Base-by-base conservation (phyloP, 1,140 invertebrate species). In the Bombyx mandarina region DNA sequence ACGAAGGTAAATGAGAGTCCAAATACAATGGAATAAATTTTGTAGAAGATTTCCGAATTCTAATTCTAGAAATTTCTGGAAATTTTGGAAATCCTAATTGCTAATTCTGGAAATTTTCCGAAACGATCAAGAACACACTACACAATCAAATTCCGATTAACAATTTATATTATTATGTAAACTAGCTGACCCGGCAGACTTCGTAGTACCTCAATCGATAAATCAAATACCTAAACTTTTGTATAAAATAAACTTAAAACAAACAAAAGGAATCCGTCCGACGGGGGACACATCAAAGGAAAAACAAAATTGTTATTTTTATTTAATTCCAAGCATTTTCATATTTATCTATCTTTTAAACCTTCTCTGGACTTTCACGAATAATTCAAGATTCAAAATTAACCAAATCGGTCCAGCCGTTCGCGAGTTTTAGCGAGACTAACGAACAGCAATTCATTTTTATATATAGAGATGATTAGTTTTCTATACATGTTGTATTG, bases 1-100 rank as follows among this genome's bases (percentile, higher is more conserved):
- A 95, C 88, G 96, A 98, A 97, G 94, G 94, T 95, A 93, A 89
- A 75, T 65, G 12, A 45, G 12, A n/a, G 10, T 48, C 26, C 51
- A 52, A 35, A 35, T 4, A 35, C 9, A 26, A 22, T 35, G 10
- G 35, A 52, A 52, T 35, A 35, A 35, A 35, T 35, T 18, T 35
- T 35, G 26, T 35, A 35, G 26, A 35, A 5, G 4, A 35, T 35
- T 5, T 18, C 12, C 12, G 12, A 18, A 18, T 44, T 43, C 7
- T 44, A 53, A 6, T 2, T 8, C 4, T n/a, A 52, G 42, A 52
- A 35, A 26, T 52, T 26, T 35, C 6, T 52, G 22, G 10, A 52
- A 52, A 26, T 22, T 43, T 7, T 22, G 42, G 7, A 5, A 50
- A 5, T 8, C 18, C 22, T 22, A 26, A 8, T 22, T 7, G 42